Conservation (phyloP, 1,140 invertebrate species). For the Orius insidiosus region DNA sequence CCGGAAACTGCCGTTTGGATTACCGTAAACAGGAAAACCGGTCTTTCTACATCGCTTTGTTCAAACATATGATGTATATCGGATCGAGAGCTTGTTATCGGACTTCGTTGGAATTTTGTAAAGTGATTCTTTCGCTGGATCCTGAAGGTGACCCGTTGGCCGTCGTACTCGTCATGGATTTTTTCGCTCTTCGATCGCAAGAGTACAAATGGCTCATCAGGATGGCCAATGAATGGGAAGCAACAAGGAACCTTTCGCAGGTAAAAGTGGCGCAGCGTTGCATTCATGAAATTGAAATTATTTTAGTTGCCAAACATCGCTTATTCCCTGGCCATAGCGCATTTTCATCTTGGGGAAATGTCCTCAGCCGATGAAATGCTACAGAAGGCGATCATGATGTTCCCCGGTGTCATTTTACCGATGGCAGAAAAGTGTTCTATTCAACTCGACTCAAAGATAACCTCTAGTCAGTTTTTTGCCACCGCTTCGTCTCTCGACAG, state of each 20-base stretch:
- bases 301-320: constrained; percentile 69
- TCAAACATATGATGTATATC: constrained; percentile 68
- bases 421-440: constrained; percentile 63
- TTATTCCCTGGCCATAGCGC: constrained; percentile 63
- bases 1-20: constrained; percentile 56
- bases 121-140: constrained; percentile 59
- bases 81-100: constrained; percentile 63
- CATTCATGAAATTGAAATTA: background rate
- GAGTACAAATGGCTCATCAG: constrained; percentile 72
- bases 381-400: constrained; percentile 65
- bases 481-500: constrained; percentile 13
- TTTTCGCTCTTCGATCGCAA: constrained; percentile 62
- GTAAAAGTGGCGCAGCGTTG: constrained; percentile 5
- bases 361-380: constrained; percentile 42
- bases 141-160: constrained; percentile 71
- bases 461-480: constrained; percentile 27
- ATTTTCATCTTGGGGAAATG: constrained; percentile 36
- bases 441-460: constrained; percentile 44
- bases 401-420: constrained; percentile 55
- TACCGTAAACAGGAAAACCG: constrained; percentile 75
- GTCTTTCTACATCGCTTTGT: constrained; percentile 62
- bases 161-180: constrained; percentile 65
- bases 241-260: constrained; percentile 45
- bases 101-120: constrained; percentile 63
- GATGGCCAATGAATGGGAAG: constrained; percentile 47